These are phyloP conservation scores for Aldabrachelys gigantea DNA, from an alignment of 2,113 vertebrate genomes.

Conservation along the genomic window DNA sequence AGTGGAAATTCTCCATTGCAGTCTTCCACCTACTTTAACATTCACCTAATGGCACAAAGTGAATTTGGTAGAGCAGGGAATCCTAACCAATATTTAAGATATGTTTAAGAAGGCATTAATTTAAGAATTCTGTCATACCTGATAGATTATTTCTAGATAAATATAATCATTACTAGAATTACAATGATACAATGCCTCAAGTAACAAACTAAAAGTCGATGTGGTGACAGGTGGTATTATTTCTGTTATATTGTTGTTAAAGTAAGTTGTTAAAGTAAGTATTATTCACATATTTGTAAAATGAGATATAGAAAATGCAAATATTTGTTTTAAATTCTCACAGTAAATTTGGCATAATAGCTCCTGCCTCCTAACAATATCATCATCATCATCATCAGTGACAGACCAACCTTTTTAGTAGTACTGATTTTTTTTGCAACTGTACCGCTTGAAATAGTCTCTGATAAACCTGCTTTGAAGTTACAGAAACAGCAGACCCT, in stretches of 20 bases:
- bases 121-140: slow-evolving; percentile 23
- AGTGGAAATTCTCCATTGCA: not conserved
- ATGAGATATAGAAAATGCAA: not conserved
- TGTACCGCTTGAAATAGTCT: not conserved
- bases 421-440: not conserved
- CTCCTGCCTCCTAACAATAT: not conserved
- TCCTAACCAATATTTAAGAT: not conserved
- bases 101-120: slow-evolving; percentile 15
- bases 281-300: not conserved
- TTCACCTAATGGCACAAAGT: not conserved
- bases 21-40: not conserved
- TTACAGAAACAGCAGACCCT: not conserved
- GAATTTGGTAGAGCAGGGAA: not conserved
- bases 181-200: not conserved
- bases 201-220: slow-evolving; percentile 38
- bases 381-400: no score
- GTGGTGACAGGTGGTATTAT: slow-evolving; percentile 9
- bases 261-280: not conserved
- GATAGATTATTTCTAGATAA: slow-evolving; percentile 36
- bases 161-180: not conserved
- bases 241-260: not conserved
- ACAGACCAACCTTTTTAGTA: not conserved
- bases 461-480: not conserved
- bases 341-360: not conserved
- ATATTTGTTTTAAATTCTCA: not conserved